These are phyloP conservation scores for Orthosia cruda DNA, from an alignment of 2,888 invertebrate species.

Conservation along the genomic window DNA sequence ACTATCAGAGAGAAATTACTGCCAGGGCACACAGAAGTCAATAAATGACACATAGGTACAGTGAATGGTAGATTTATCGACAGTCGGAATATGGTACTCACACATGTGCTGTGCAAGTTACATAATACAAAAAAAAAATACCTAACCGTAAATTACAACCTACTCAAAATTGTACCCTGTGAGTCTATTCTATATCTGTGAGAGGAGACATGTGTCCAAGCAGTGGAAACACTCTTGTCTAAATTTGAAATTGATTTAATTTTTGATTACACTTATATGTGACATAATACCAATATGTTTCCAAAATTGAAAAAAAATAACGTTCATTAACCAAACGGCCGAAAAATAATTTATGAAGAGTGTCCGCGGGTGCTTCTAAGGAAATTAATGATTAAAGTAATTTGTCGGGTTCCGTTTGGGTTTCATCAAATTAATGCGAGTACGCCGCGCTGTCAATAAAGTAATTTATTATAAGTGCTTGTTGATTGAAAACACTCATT, in stretches of 20 bases:
- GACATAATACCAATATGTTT: not conserved
- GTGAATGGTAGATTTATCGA: too few species aligned
- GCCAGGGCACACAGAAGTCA: too few species aligned
- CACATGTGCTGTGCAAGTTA: too few species aligned
- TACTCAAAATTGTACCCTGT: too few species aligned
- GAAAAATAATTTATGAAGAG: constrained; percentile 54
- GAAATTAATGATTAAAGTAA: constrained; percentile 77
- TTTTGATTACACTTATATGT: not conserved
- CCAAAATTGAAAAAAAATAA: constrained; percentile 41
- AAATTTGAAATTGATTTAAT: not conserved
- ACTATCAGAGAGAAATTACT: too few species aligned
- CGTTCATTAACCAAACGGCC: constrained; percentile 20
- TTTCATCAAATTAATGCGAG: constrained; percentile 78
- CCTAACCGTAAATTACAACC: too few species aligned
- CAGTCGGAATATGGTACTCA: too few species aligned
- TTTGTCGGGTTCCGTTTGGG: constrained; percentile 75
- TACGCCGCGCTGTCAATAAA: constrained; percentile 64
- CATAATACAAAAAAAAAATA: too few species aligned
- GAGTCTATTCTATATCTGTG: too few species aligned
- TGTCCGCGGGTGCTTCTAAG: constrained; percentile 57
- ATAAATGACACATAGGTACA: too few species aligned
- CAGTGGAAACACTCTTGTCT: too few species aligned
- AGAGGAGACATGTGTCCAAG: too few species aligned
- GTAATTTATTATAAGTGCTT: constrained; percentile 71
- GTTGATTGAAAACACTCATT: constrained; percentile 67